Base-by-base conservation (phyloP, 2,113 vertebrate species). In the Martes martes region DNA sequence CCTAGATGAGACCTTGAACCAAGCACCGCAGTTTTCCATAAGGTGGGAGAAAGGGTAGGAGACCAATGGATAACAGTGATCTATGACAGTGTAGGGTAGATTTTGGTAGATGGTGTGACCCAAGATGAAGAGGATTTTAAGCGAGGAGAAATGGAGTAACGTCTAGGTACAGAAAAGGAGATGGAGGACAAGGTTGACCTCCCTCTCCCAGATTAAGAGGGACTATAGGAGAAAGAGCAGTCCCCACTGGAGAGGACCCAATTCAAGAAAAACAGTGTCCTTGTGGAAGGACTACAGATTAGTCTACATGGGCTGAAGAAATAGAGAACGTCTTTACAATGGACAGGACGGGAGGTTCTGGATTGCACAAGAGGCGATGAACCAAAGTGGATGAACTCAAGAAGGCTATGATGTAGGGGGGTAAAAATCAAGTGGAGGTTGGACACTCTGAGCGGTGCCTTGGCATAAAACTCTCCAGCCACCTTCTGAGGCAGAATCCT, bases 41-140 rank as follows among this genome's bases (percentile, higher is more conserved):
- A 74, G 16, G 42, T 81, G 11, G 59, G 13, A n/a, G 63, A 86
- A 36, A 52, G 71, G 83, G 50, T 42, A 45, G 67, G 67, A 52
- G 61, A 15, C 73, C 45, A 31, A 26, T 0, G 1, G 31, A 39
- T 42, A 10, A 33, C 78, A 45, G 42, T 6, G 36, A 65, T 28
- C 45, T 61, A 45, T 26, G 42, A 61, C 7, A 24, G 7, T 9
- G 0, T 2, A 11, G 2, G 8, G 39, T 39, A 19, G 39, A 1
- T 26, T 67, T 78, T 24, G 10, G 14, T 67, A 19, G 26, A 52
- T 28, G 23, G 31, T 15, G 23, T 33, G 63, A 86, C 23, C 23
- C 57, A 69, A 65, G 93, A 65, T 45, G 73, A 80, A 92, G 33
- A 87, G 33, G 18, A 18, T 16, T 69, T 80, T 85, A 74, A 81